Base-by-base conservation (phyloP, 2,797 vertebrate species). In the Smutsia gigantea region DNA sequence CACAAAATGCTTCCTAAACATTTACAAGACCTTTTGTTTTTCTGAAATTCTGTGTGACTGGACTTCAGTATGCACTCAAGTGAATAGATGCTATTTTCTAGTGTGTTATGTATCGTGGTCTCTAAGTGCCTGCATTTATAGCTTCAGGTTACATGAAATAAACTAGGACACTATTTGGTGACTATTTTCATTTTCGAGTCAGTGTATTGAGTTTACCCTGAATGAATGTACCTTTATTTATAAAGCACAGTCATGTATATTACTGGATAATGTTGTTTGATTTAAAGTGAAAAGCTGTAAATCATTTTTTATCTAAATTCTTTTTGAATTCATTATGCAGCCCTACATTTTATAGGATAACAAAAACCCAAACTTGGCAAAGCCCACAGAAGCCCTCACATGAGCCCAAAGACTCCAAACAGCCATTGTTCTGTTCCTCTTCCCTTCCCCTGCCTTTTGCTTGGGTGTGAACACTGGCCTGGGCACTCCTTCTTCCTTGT, bases 261-360 rank as follows among this genome's bases (percentile, higher is more conserved):
- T 53, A 5, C 42, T 49, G 57, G 42, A 46, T 79, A 66, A 82
- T 17, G 9, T 81, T 77, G n/a, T 81, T 55, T 71, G 78, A 86
- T 49, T 88, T 87, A 87, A 90, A 95, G 69, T 23, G 53, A 84
- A 84, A 89, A 82, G 71, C 29, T 49, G 63, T 39, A 66, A n/a
- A 90, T 90, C 39, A 82, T 34, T 93, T 95, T 87, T 18, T 46
- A 92, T 87, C 66, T 93, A 31, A 61, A 81, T 87, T 94, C 79
- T 53, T 90, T 95, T 90, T 0, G 0, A 88, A 83, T 87, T 93
- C 78, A 69, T 82, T 57, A 59, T 64, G 14, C 39, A 94, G 49
- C 31, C 6, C 37, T 92, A 87, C 11, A 8, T 90, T 87, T 85
- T 71, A 61, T 31, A 90, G 49, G 61, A 42, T 72, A 37, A 53